These are phyloP conservation scores for Novumbra hubbsi DNA, from an alignment of 2,797 vertebrate species.

Conservation along the genomic window DNA sequence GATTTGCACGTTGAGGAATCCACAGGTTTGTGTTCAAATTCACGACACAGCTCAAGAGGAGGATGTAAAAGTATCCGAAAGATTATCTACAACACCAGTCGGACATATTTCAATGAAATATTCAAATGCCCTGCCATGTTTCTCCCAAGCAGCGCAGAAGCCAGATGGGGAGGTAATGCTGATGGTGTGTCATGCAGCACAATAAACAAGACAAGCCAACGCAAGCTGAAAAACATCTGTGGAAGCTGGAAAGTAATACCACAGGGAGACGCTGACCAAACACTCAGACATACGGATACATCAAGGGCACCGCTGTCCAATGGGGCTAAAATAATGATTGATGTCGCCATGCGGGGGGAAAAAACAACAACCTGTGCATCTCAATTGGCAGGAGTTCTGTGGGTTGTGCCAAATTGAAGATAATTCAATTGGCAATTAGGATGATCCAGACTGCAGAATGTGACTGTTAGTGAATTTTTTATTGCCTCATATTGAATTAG, in stretches of 20 bases:
- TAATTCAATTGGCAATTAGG: conserved; percentile 56
- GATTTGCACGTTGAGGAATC: neutral
- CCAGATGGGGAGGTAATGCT: conserved; percentile 55
- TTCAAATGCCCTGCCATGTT: conserved; percentile 46
- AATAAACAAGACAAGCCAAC: conserved; percentile 55
- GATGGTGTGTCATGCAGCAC: conserved; percentile 23
- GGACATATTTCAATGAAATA: conserved; percentile 28
- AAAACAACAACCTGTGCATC: conserved; percentile 42
- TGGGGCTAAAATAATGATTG: conserved; percentile 68
- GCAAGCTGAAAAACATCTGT: conserved; percentile 61
- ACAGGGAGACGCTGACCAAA: conserved; percentile 61
- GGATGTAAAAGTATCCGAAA: conserved; percentile 1
- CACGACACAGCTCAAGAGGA: neutral
- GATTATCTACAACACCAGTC: conserved; percentile 10
- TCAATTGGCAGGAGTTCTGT: conserved; percentile 47
- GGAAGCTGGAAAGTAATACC: conserved; percentile 52
- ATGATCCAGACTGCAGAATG: conserved; percentile 40
- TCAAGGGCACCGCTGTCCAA: conserved; percentile 53
- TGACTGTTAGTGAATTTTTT: neutral
- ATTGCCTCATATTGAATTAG: neutral
- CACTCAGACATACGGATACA: conserved; percentile 60
- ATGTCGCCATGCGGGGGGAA: conserved; percentile 47
- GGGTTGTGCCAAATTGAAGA: conserved; percentile 50
- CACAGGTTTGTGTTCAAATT: neutral
- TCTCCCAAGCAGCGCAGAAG: conserved; percentile 34